A percentile compares a stretch with the other conserved stretches of the same genome.
Evolutionary conservation across 1,140 invertebrate genomes (phyloP).

Genomic region (Atta texana): DNA sequence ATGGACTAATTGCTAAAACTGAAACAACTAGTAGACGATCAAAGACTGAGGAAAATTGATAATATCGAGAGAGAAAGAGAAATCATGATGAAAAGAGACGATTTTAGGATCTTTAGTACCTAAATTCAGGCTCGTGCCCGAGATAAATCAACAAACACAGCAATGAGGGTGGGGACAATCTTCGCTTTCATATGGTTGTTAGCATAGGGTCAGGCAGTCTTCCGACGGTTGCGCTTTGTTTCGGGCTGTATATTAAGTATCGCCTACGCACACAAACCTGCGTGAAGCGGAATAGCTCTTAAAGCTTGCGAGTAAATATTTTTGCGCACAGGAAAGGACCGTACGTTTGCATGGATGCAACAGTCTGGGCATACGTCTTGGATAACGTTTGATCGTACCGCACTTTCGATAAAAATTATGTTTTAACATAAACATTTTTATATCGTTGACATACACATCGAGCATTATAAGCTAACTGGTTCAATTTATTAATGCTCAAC

Average conservation of each 20-base stretch:
- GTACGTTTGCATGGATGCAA: slow-evolving; percentile 30
- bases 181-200: slow-evolving; percentile 71
- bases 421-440: not conserved
- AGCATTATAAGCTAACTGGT: not conserved
- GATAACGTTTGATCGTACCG: slow-evolving; percentile 6
- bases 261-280: slow-evolving; percentile 72
- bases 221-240: slow-evolving; percentile 69
- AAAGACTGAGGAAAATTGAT: not conserved
- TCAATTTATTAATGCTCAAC: not conserved
- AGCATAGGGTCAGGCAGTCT: slow-evolving; percentile 70
- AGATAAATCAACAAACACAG: slow-evolving; percentile 71
- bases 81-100: not conserved
- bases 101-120: slow-evolving; percentile 13
- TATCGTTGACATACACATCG: not conserved
- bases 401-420: slow-evolving; percentile 3
- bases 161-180: slow-evolving; percentile 42
- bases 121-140: slow-evolving; percentile 57
- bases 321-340: slow-evolving; percentile 64
- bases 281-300: slow-evolving; percentile 55
- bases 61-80: not conserved
- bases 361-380: not conserved
- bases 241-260: slow-evolving; percentile 58
- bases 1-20: not conserved
- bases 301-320: slow-evolving; percentile 76
- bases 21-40: not conserved